Percentiles rank a stretch among this genome's conserved stretches.
Conservation (phyloP, 2,888 invertebrate genomes). For the Diogma glabrata region DNA sequence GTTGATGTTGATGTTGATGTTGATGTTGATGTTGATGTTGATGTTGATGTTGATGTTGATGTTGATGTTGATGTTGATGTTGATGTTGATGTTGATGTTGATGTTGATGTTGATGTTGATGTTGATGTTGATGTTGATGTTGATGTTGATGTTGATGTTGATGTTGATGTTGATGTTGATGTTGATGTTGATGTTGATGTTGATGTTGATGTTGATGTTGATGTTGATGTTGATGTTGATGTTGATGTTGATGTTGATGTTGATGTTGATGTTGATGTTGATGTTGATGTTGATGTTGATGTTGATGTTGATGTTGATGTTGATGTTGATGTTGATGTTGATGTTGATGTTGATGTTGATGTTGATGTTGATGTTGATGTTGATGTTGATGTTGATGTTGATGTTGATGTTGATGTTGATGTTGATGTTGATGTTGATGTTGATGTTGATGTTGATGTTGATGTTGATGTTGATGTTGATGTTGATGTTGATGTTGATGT, state of each 20-base stretch:
- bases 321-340: conserved; percentile 12
- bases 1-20: too few relatives aligned
- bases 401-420: conserved; percentile 12
- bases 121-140: conserved; percentile 12
- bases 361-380: conserved; percentile 12
- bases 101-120: conserved; percentile 12
- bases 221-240: conserved; percentile 12
- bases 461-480: conserved; percentile 12
- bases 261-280: conserved; percentile 12
- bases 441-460: conserved; percentile 12
- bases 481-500: conserved; percentile 12
- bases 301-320: conserved; percentile 11
- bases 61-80: conserved; percentile 12
- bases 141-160: conserved; percentile 12
- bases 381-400: conserved; percentile 12
- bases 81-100: conserved; percentile 12
- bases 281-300: conserved; percentile 11
- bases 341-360: conserved; percentile 12
- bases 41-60: conserved; percentile 12
- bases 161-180: conserved; percentile 12
- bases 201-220: conserved; percentile 12
- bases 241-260: conserved; percentile 12
- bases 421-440: conserved; percentile 11
- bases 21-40: conserved; percentile 11
- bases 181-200: conserved; percentile 12